phyloP scores from a whole-genome alignment of 2,888 invertebrate genomes.

The Teinopalpus imperialis region DNA sequence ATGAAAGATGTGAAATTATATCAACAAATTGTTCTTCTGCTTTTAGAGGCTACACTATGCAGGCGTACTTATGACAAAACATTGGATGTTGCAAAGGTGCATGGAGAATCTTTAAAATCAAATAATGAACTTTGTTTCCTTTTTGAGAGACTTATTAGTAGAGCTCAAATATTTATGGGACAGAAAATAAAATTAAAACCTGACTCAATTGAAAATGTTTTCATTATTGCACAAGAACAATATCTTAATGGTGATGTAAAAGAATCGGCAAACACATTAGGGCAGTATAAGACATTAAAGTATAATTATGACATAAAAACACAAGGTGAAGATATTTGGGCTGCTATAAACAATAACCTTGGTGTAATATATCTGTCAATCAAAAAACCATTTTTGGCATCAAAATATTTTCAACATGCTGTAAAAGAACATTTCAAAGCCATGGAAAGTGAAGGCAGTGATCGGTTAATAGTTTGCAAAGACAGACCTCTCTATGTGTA shows the following conservation, averaged over 20 bases:
- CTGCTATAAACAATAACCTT: slow-evolving; percentile 88
- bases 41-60: slow-evolving; percentile 69
- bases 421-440: slow-evolving; percentile 85
- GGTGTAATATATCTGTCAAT: slow-evolving; percentile 91
- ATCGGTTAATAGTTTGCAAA: slow-evolving; percentile 62
- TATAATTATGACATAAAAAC: slow-evolving; percentile 63
- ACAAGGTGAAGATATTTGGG: slow-evolving; percentile 76
- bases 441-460: slow-evolving; percentile 67
- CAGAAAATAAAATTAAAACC: slow-evolving; percentile 51
- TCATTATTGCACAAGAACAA: slow-evolving; percentile 70
- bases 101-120: slow-evolving; percentile 57
- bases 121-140: slow-evolving; percentile 57
- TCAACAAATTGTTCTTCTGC: slow-evolving; percentile 58
- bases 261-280: slow-evolving; percentile 62
- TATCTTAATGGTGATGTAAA: slow-evolving; percentile 69
- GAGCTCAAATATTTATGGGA: slow-evolving; percentile 63
- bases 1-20: slow-evolving; percentile 64
- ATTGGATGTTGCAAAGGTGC: slow-evolving; percentile 59
- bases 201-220: slow-evolving; percentile 70
- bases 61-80: slow-evolving; percentile 69
- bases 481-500: slow-evolving; percentile 86
- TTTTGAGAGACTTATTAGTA: slow-evolving; percentile 62
- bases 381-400: slow-evolving; percentile 90
- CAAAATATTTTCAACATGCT: slow-evolving; percentile 90
- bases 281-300: slow-evolving; percentile 61